Evolutionary conservation across 2,888 invertebrate species (phyloP).

Genomic region (Acheta domesticus): DNA sequence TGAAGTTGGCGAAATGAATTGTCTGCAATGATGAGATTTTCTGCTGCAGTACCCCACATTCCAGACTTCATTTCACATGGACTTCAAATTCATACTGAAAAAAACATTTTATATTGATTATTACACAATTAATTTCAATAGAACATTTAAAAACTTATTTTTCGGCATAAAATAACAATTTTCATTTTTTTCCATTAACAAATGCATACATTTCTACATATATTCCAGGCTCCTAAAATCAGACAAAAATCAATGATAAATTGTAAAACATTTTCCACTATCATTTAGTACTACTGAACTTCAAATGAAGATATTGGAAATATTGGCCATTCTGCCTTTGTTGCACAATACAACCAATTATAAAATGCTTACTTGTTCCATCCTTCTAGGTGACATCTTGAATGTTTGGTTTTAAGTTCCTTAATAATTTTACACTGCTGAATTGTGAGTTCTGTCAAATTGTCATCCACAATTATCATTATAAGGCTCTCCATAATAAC

Average conservation of each 20-base stretch:
- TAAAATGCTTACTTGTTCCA: constrained; percentile 56
- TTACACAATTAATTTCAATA: not conserved
- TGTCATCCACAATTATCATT: constrained; percentile 55
- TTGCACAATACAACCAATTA: not conserved
- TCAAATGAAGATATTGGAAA: no score
- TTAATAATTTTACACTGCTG: constrained; percentile 57
- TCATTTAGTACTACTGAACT: no score
- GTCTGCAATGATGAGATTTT: constrained; percentile 63
- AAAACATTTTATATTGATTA: not conserved
- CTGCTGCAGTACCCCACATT: constrained; percentile 61
- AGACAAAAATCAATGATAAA: no score
- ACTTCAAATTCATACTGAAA: constrained; percentile 70
- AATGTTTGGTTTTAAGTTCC: constrained; percentile 52
- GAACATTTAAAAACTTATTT: not conserved
- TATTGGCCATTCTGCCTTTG: no score
- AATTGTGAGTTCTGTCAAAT: constrained; percentile 55
- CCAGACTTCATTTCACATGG: constrained; percentile 68
- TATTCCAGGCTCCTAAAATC: no score
- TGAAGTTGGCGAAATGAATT: constrained; percentile 72
- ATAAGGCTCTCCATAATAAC: constrained; percentile 68
- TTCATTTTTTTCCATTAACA: no score
- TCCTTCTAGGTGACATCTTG: constrained; percentile 65
- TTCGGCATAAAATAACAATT: not conserved
- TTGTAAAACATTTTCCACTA: no score
- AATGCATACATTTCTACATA: no score